These are phyloP conservation scores for Ageneiosus marmoratus DNA, from an alignment of 2,113 vertebrate species.

Conservation along the genomic window DNA sequence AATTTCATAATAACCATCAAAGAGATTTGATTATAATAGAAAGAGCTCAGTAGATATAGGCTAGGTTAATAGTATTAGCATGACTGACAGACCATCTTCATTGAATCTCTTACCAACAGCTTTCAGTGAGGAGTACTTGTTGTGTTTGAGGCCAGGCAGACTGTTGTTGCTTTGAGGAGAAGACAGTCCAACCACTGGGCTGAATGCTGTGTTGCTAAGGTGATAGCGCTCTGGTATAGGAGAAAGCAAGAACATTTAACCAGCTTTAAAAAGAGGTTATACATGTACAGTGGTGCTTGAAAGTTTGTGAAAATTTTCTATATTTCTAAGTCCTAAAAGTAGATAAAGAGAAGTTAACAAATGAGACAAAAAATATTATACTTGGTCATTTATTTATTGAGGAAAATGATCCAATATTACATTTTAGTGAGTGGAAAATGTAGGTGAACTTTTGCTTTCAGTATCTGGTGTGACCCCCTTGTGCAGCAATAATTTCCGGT, in stretches of 20 bases:
- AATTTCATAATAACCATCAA: not conserved
- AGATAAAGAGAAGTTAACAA: too few relatives aligned
- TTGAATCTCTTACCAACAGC: conserved; percentile 68
- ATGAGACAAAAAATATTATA: too few relatives aligned
- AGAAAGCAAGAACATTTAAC: conserved; percentile 5
- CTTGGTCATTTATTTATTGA: too few relatives aligned
- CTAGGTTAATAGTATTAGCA: not conserved
- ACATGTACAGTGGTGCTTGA: too few relatives aligned
- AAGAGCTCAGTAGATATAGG: not conserved
- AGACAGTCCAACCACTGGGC: conserved; percentile 60
- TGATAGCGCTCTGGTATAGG: conserved; percentile 72
- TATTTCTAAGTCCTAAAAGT: too few relatives aligned
- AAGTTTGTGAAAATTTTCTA: too few relatives aligned
- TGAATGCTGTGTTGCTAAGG: conserved; percentile 67
- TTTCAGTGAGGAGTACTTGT: conserved; percentile 76
- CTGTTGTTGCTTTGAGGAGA: conserved; percentile 72
- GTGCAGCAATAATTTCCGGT: too few relatives aligned
- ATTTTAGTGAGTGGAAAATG: too few relatives aligned
- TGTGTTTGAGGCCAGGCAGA: conserved; percentile 61
- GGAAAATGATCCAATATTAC: too few relatives aligned
- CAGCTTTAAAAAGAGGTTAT: not conserved
- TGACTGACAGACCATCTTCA: not conserved
- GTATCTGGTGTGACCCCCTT: too few relatives aligned
- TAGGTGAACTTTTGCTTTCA: too few relatives aligned
- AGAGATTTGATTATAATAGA: not conserved